Evolutionary conservation across 2,888 invertebrate species (phyloP).

Genomic region (Beris morrisii): DNA sequence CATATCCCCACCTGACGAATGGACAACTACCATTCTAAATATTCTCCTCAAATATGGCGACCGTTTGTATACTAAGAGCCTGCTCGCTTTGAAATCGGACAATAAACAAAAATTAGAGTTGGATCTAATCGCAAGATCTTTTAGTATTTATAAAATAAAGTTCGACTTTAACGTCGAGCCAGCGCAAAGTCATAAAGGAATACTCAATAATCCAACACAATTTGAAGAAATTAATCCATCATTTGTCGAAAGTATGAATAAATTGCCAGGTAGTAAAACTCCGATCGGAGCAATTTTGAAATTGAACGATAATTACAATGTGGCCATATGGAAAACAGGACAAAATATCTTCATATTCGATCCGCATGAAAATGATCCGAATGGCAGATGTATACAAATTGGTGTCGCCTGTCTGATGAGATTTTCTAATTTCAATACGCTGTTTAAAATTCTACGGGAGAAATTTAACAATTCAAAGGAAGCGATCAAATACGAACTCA

Average conservation of each 20-base stretch:
- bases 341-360: constrained; percentile 57
- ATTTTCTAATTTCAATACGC: constrained; percentile 45
- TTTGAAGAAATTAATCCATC: constrained; percentile 24
- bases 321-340: constrained; percentile 54
- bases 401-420: constrained; percentile 55
- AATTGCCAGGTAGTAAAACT: constrained; percentile 35
- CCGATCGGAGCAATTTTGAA: constrained; percentile 50
- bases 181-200: no score
- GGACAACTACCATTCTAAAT: constrained; percentile 63
- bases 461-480: constrained; percentile 45
- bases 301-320: constrained; percentile 48
- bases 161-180: constrained; percentile 33
- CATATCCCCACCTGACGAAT: constrained; percentile 61
- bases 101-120: constrained; percentile 43
- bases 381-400: constrained; percentile 47
- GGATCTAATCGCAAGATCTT: constrained; percentile 46
- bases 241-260: constrained; percentile 34
- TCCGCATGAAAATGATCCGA: constrained; percentile 56
- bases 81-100: not conserved
- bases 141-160: constrained; percentile 43
- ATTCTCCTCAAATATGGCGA: constrained; percentile 67
- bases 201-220: not conserved
- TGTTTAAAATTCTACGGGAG: constrained; percentile 47
- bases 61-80: constrained; percentile 58
- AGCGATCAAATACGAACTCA: constrained; percentile 36